Evolutionary conservation across 1,140 invertebrate genomes (phyloP), one percentile per base, ranked within the genome.

Genomic region (Danaus plexippus): DNA sequence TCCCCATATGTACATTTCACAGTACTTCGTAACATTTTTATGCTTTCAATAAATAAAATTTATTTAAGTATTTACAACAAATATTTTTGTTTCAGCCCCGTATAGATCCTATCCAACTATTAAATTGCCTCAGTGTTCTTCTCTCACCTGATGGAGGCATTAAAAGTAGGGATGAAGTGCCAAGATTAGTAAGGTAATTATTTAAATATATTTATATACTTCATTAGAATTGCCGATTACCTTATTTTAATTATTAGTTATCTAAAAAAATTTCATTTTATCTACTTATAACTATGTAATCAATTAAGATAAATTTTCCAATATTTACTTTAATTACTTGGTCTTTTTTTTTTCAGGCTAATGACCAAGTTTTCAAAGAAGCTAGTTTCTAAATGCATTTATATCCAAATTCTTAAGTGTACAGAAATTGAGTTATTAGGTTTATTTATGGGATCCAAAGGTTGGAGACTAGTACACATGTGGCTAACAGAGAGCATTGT

Each of bases 281-380:
- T 32, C 7, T 32, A 32, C 2, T 32, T 32, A 32, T 32, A 3
- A 32, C 7, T 32, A 32, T 4, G 22, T 32, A 32, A 32, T 32
- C 48, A 47, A 11, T 32, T 53, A 12, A 18, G 4, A 32, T 18
- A 44, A 50, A 13, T 12, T 46, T 57, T 57, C 13, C 32, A 11
- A 47, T n/a, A 43, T 9, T 41, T 11, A 41, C 42, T 32, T 32
- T 43, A 13, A 12, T 58, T 48, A 46, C 9, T 45, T 53, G 43
- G 47, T 47, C 18, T 57, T 63, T 44, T 84, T 44, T 84, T 63
- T 91, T 92, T 64, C 88, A 97, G 95, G 77, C 90, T 98, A 72
- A 98, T 98, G 96, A 94, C 94, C 18, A 97, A 97, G 82, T 97
- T 95, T 89, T 97, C 96, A 0, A 97, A 95, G 78, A 98, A 98